These are phyloP conservation scores for Todiramphus saurophagus DNA, from an alignment of 2,113 vertebrate genomes.

Conservation along the genomic window DNA sequence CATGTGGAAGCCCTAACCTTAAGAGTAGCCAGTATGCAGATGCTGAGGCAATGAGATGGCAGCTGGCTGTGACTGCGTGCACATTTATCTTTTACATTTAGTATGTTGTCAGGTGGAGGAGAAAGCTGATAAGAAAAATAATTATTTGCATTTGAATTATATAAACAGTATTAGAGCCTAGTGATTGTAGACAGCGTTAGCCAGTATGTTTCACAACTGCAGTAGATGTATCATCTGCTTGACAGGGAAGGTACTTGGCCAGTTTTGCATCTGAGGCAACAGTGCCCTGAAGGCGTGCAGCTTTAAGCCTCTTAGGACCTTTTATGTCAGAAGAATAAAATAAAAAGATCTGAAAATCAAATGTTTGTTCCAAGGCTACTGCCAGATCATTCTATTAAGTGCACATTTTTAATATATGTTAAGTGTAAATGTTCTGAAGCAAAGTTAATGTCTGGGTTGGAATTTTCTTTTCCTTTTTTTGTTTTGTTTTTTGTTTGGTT, in stretches of 20 bases:
- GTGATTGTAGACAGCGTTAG: background rate
- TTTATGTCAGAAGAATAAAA: background rate
- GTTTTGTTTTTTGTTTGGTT: too few species aligned
- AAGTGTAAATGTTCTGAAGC: background rate
- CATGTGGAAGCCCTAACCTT: conserved; percentile 12
- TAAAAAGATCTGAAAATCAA: background rate
- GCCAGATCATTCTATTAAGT: background rate
- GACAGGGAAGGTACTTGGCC: background rate
- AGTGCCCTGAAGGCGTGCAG: background rate
- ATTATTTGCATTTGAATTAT: background rate
- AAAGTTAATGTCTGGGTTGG: background rate
- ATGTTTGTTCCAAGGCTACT: background rate
- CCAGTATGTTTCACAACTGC: background rate
- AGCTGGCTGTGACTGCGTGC: background rate
- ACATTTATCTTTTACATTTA: background rate
- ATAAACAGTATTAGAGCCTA: background rate
- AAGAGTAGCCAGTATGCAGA: background rate
- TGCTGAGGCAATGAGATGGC: background rate
- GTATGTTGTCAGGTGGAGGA: background rate
- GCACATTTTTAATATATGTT: background rate
- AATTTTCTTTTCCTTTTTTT: background rate
- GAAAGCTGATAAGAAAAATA: background rate
- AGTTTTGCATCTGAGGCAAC: background rate
- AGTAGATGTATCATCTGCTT: background rate
- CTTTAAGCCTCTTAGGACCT: background rate